Conservation (phyloP, 1,140 invertebrate species). For the Neodiprion virginianus region DNA sequence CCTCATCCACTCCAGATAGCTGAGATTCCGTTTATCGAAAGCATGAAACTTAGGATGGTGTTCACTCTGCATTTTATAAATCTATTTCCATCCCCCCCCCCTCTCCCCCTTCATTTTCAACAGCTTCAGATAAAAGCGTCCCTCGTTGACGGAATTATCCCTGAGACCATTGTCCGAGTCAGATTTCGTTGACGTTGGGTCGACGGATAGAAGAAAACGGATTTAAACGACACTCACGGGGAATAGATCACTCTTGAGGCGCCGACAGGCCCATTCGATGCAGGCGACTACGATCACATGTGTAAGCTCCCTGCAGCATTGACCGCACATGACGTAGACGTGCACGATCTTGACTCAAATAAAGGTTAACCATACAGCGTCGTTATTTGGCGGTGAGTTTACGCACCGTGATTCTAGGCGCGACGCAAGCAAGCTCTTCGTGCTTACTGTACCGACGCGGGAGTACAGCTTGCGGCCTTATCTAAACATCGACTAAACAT, state of each 20-base stretch:
- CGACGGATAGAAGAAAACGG: neutral
- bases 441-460: neutral
- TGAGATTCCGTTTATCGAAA: neutral
- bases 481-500: slow-evolving; percentile 13
- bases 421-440: neutral
- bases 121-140: neutral
- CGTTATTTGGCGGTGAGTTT: neutral
- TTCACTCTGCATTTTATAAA: neutral
- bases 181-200: neutral
- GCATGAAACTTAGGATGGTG: neutral
- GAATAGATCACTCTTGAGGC: neutral
- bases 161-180: neutral
- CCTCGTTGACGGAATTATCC: neutral
- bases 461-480: neutral
- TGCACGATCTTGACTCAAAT: neutral
- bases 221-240: neutral
- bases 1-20: neutral
- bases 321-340: neutral
- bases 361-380: neutral
- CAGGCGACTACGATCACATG: too few species aligned
- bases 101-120: neutral
- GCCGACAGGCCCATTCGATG: neutral
- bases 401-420: neutral
- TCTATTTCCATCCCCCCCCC: too few species aligned
- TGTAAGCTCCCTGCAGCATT: too few species aligned